Evolutionary conservation across 2,888 invertebrate species (phyloP).

Genomic region (Thera obeliscata): DNA sequence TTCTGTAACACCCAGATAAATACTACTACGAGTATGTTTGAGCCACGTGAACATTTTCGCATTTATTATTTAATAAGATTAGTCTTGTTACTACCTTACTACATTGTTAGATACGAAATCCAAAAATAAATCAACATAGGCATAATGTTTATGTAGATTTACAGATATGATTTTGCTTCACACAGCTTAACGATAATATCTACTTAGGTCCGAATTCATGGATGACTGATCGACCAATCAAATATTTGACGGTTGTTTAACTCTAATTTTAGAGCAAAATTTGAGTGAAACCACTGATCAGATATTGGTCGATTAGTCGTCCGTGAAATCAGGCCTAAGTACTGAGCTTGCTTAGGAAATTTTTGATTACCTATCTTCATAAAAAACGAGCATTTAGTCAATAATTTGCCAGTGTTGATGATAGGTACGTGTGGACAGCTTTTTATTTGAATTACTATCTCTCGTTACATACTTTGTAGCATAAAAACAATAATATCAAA

Average conservation of each 20-base stretch:
- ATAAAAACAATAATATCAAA: constrained; percentile 3
- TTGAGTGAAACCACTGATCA: no score
- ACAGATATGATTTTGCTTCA: neutral
- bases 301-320: no score
- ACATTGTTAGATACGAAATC: neutral
- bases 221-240: no score
- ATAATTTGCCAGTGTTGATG: constrained; percentile 12
- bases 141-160: neutral
- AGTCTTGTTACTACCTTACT: neutral
- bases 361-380: neutral
- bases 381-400: constrained; percentile 13
- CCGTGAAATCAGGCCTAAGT: neutral
- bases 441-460: constrained; percentile 1
- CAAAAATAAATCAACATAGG: neutral
- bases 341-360: neutral
- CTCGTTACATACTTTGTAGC: constrained; percentile 15
- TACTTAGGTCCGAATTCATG: neutral
- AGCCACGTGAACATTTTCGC: neutral
- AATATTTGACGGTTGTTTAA: no score
- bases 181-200: neutral
- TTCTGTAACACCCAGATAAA: no score
- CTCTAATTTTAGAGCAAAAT: no score
- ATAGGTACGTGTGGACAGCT: neutral
- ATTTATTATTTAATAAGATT: neutral
- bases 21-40: no score